Evolutionary conservation across 2,888 invertebrate species (phyloP), one percentile per base, ranked within the genome.

Genomic region (Drosophila cognata): DNA sequence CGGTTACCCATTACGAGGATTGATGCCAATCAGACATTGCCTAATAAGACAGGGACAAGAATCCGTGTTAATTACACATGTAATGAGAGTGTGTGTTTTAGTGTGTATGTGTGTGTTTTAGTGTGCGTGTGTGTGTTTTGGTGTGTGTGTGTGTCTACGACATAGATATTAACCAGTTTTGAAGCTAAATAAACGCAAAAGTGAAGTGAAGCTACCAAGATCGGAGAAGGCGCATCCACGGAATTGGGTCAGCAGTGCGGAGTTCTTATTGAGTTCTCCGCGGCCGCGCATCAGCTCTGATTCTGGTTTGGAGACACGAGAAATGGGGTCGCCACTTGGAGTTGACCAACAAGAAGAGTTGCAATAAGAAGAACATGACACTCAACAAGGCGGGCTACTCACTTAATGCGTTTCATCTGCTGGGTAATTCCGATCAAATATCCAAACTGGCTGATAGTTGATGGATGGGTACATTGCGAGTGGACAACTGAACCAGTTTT

Each of bases 221-320:
- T 71, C 65, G 74, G 74, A 73, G 66, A 65, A 79, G 74, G 82
- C 82, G 82, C 80, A 65, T 68, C 46, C 46, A 25, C 35, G 70
- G 89, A 87, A 87, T 87, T 89, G 89, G 90, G 86, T 87, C 90
- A 83, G 36, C 72, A 68, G 70, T 75, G 18, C 29, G n/a, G 64
- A 50, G 56, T 43, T 59, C 70, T 46, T 46, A 25, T 46, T 25
- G 16, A 28, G 16, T 25, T 25, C 46, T 46, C 28, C 8, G 25
- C 25, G 8, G 46, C 8, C 2, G 46, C 46, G 25, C 25, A 25
- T 46, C 46, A 50, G 53, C 36, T 59, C 62, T 46, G 46, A 46
- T 25, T 46, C 46, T 69, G 33, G 69, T 69, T 76, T 63, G 58
- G 60, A 63, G 69, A 58, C 64, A 52, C 21, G 29, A 8, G 36